Base-by-base conservation (phyloP, 2,797 vertebrate genomes). In the Sebastes hubbsi region DNA sequence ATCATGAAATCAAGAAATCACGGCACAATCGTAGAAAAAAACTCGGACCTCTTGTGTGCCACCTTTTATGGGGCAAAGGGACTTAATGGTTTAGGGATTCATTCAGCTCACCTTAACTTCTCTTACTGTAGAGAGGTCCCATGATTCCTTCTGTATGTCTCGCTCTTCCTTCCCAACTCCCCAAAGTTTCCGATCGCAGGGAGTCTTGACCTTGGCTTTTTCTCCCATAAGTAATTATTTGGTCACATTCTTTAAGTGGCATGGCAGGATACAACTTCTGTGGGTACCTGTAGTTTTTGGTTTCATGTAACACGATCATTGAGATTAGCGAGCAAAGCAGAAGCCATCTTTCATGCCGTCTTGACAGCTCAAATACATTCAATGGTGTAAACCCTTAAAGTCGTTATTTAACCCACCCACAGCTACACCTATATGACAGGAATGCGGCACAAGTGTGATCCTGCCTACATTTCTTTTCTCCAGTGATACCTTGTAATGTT, bases 151-250 rank as follows among this genome's bases (percentile, higher is more conserved):
- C 14, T 46, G 14, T 46, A 46, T 46, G 42, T 46, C 42, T 42
- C 12, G 29, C 46, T 32, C 38, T 42, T 38, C 12, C 56, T 56
- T 38, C 42, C 22, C 13, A 20, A 12, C 52, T 81, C 61, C 22
- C 38, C 36, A 38, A 5, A 4, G 20, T 77, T 75, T 72, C 58
- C 0, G 1, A 22, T 74, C 65, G 5, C 72, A 81, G 70, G 84
- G 80, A 89, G 59, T 84, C 89, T 84, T 84, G 91, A 94, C 94
- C 94, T 96, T 94, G 87, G 89, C 88, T 92, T 36, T 36, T 42
- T 27, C 36, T 34, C 30, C 38, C 38, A 16, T 14, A 24, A 42
- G 14, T 42, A 3, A 27, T 25, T 25, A 22, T 38, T 22, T 22
- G 5, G 36, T 52, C 1, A 20, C 29, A 6, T n/a, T 61, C 56